Evolutionary conservation across 2,797 vertebrate species (phyloP), one percentile per base, ranked within the genome.

Genomic region (Galago senegalensis): DNA sequence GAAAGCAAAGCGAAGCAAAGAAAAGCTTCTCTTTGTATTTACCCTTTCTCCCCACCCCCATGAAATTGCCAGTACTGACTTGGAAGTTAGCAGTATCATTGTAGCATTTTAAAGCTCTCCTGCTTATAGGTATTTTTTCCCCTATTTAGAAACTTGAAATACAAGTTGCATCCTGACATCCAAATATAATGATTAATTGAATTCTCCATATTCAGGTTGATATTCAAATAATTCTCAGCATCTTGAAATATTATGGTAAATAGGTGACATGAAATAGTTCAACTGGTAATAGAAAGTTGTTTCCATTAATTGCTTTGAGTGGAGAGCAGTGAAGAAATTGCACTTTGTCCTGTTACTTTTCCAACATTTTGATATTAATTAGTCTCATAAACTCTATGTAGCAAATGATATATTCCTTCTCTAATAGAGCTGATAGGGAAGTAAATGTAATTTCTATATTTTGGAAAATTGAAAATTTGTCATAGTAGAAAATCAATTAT

Each of bases 361-460:
- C 25, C 11, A 90, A 93, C 23, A 95, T 67, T 93, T 89, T 95
- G 46, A 14, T 87, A 89, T 80, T 89, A 95, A 87, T 29, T 49
- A 13, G 20, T 80, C 34, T 63, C n/a, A 56, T 69, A 87, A 79
- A 96, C 27, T n/a, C 9, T 81, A 7, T 17, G 27, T 43, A 67
- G n/a, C 7, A 58, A 91, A 91, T 27, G 31, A 86, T 86, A 85
- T 56, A 93, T 21, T 72, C 1, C 11, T 75, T 89, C 23, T 83
- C 25, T 85, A 40, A 88, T 75, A 91, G 91, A 91, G 82, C 9
- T 91, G 43, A 87, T 73, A 77, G 89, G 12, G 37, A 87, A 88
- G 13, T 63, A 46, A 83, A 43, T 91, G 58, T 83, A 69, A 76
- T 88, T 60, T 63, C n/a, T 76, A 29, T 90, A 46, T 49, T 97